Evolutionary conservation across 2,797 vertebrate species (phyloP), one percentile per base, ranked within the genome.

Genomic region (Aeoliscus strigatus): DNA sequence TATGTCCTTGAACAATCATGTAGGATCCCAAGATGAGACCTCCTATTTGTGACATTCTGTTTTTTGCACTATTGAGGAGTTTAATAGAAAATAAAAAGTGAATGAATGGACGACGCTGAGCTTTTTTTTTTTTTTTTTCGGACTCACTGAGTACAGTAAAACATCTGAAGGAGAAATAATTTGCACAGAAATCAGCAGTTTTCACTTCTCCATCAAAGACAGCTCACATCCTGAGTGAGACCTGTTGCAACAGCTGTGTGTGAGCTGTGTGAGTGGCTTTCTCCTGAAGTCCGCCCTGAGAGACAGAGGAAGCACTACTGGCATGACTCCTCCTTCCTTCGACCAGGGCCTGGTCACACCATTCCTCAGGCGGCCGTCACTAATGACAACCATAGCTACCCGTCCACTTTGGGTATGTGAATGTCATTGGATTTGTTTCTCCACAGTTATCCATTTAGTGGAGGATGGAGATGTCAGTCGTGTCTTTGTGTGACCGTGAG

Each of bases 171-270:
- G n/a, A 66, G 42, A 67, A 66, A 51, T 29, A 35, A 55, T 51
- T 70, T 39, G 28, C 2, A 13, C n/a, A 17, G 10, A 58, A 25
- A 51, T 82, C 82, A 82, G 79, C 80, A 67, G 45, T 60, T 85
- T 86, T 86, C 82, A 86, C 80, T 86, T 86, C 84, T 85, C 55
- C 39, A 60, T 73, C 12, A 38, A 9, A n/a, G 32, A 18, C 49
- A 24, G 39, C 53, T 46, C 27, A 75, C 65, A 83, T 84, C 82
- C 84, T 68, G 21, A 53, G 9, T 14, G 14, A 58, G 32, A 26
- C 14, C 39, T 39, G 33, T 47, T 47, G 14, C 24, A 27, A 40
- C 29, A 59, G 48, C 50, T 65, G 43, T 16, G n/a, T n/a, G n/a
- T 9, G 5, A 2, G 39, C 35, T 49, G 23, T 15, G 8, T 30